Evolutionary conservation across 2,888 invertebrate species (phyloP).

Genomic region (Acanthosoma haemorrhoidale): DNA sequence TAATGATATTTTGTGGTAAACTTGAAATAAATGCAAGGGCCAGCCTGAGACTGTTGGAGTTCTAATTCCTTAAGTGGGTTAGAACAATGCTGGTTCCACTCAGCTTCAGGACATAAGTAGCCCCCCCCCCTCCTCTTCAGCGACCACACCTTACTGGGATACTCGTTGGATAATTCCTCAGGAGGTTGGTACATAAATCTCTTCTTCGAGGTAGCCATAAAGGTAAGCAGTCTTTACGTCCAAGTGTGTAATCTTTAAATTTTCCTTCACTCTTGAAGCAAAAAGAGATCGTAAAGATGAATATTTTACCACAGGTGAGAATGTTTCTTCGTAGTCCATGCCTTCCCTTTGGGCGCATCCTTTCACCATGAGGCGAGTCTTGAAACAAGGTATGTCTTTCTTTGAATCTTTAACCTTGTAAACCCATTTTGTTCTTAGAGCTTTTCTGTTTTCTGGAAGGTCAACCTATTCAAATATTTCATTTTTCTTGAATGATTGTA

Average conservation of each 20-base stretch:
- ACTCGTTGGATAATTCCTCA: constrained; percentile 33
- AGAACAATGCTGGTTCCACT: constrained; percentile 27
- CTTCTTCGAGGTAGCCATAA: constrained; percentile 37
- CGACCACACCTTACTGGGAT: constrained; percentile 27
- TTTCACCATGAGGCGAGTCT: constrained; percentile 41
- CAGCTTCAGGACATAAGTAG: constrained; percentile 40
- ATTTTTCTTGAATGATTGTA: constrained; percentile 38
- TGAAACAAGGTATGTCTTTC: constrained; percentile 36
- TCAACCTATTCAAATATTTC: constrained; percentile 39
- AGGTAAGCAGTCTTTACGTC: constrained; percentile 40
- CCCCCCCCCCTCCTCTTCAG: too few species aligned
- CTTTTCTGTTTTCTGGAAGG: constrained; percentile 15
- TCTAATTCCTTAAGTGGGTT: constrained; percentile 14
- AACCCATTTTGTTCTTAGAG: constrained; percentile 42
- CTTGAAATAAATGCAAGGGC: constrained; percentile 33
- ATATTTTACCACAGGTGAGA: constrained; percentile 41
- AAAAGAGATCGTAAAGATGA: constrained; percentile 41
- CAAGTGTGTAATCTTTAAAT: constrained; percentile 27
- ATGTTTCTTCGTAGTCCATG: constrained; percentile 41
- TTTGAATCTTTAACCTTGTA: constrained; percentile 39
- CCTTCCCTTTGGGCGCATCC: constrained; percentile 41
- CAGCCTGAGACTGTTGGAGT: constrained; percentile 17
- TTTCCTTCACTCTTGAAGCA: constrained; percentile 29
- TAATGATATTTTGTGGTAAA: not conserved
- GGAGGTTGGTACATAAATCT: not conserved